Conservation (phyloP, 1,140 invertebrate species). For the Steinernema feltiae region DNA sequence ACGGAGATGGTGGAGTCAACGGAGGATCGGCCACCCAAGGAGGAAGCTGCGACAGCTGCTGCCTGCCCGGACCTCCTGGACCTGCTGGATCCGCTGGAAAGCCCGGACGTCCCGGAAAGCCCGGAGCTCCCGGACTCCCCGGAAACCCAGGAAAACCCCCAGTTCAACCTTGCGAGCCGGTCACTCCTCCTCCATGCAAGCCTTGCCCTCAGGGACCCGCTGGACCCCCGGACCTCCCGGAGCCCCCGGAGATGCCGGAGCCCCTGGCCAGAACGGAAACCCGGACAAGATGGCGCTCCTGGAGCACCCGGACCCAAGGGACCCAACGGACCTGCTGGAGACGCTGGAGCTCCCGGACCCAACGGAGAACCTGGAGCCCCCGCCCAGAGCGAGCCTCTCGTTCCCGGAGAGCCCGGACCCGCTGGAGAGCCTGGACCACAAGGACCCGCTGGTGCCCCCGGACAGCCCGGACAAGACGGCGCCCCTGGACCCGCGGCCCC, state of each 20-base stretch:
- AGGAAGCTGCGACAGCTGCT: slow-evolving; percentile 33
- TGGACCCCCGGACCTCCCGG: slow-evolving; percentile 35
- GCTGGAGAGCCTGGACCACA: slow-evolving; percentile 30
- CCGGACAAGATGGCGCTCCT: slow-evolving; percentile 22
- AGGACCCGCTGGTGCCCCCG: slow-evolving; percentile 34
- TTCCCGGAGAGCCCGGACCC: slow-evolving; percentile 29
- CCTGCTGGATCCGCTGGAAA: slow-evolving; percentile 33
- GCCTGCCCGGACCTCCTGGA: slow-evolving; percentile 29
- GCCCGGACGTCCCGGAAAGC: slow-evolving; percentile 29
- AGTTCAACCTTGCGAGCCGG: slow-evolving; percentile 29
- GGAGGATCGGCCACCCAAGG: slow-evolving; percentile 2
- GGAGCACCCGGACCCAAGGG: slow-evolving; percentile 32
- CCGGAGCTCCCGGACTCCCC: slow-evolving; percentile 33
- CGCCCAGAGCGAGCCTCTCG: slow-evolving; percentile 8
- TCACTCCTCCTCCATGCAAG: slow-evolving; percentile 35
- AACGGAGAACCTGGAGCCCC: slow-evolving; percentile 27
- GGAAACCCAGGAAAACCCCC: slow-evolving; percentile 34
- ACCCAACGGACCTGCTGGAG: slow-evolving; percentile 29
- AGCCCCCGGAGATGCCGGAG: slow-evolving; percentile 20
- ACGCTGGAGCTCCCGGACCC: slow-evolving; percentile 27
- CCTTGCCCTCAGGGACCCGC: slow-evolving; percentile 36
- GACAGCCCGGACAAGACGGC: slow-evolving; percentile 32
- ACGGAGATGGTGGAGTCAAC: slow-evolving; percentile 19
- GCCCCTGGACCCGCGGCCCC: slow-evolving; percentile 25
- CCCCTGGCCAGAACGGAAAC: slow-evolving; percentile 15